Evolutionary conservation across 1,140 invertebrate species (phyloP), one percentile per base, ranked within the genome.

Genomic region (Bombyx mandarina): DNA sequence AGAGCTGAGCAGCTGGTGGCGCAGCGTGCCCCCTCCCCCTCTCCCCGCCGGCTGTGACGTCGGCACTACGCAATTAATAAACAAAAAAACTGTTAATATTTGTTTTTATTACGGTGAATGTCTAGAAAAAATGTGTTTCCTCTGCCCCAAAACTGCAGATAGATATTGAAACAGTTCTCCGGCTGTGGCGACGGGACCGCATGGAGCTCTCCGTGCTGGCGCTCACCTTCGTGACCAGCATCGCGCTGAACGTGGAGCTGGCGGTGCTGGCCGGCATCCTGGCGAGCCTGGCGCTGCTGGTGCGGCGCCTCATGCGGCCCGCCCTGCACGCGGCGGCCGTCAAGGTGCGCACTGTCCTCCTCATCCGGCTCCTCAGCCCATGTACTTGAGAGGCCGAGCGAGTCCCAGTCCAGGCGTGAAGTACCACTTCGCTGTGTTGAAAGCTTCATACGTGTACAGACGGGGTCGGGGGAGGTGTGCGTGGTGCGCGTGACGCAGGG

Each of bases 201-300:
- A 90, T 91, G 75, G 93, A 92, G 77, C 88, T 91, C 54, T 90
- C 91, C 65, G 90, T 95, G 86, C 92, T 90, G 88, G 90, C 92
- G 56, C 90, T 93, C 6, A 97, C 96, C 43, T 96, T 97, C 69
- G 66, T 94, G 6, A 90, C 93, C 35, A 96, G 95, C 58, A 86
- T 98, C 18, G 79, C 91, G 22, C 90, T 93, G 56, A 94, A 95
- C 7, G 93, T 98, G 9, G 95, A 98, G 88, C 93, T 94, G 77
- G 97, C 97, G 52, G 95, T 99, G 71, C 87, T 98, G 10, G 90
- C 94, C 57, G 97, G 97, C 22, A 94, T 96, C 58, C 90, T 91
- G 1, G 90, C 96, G 42, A 95, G 95, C 75, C 89, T 98, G 46
- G 87, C 95, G 8, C 93, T 95, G 67, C 80, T 98, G 10, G 85